Percentiles rank a stretch among this genome's conserved stretches.
Conservation (phyloP, 2,888 invertebrate genomes). For the Yponomeuta cagnagella region DNA sequence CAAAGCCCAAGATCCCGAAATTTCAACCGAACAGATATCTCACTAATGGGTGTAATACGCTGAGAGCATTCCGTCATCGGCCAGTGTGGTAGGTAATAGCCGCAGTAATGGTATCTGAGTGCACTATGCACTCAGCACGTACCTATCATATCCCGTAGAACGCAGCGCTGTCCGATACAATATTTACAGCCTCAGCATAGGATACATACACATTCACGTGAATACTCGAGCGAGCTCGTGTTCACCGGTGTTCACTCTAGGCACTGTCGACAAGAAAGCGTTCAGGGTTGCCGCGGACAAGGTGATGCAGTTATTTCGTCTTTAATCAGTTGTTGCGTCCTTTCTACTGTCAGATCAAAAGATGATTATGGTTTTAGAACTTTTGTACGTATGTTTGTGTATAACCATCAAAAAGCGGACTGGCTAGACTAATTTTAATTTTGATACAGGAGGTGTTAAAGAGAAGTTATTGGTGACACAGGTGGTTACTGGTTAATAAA, state of each 20-base stretch:
- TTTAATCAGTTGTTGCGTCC: not conserved
- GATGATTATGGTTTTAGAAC: too few species aligned
- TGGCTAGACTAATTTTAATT: too few species aligned
- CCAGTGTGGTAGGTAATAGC: not conserved
- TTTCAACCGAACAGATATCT: not conserved
- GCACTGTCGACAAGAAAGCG: not conserved
- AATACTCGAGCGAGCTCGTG: not conserved
- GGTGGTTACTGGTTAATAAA: too few species aligned
- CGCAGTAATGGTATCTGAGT: not conserved
- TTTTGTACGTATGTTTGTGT: too few species aligned
- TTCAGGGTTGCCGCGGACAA: not conserved
- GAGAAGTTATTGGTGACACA: too few species aligned
- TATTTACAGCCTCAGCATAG: not conserved
- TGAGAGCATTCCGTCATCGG: not conserved
- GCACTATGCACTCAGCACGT: slow-evolving; percentile 2
- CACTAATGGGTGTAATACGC: not conserved
- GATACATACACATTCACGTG: not conserved
- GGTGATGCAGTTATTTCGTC: not conserved
- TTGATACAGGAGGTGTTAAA: too few species aligned
- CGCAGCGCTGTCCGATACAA: not conserved
- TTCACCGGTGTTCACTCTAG: not conserved
- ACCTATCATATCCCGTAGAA: slow-evolving; percentile 1
- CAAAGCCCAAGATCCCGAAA: not conserved
- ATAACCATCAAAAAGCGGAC: too few species aligned
- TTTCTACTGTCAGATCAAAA: too few species aligned